phyloP scores from a whole-genome alignment of 2,888 invertebrate species.

The Xestia rhomboidea region DNA sequence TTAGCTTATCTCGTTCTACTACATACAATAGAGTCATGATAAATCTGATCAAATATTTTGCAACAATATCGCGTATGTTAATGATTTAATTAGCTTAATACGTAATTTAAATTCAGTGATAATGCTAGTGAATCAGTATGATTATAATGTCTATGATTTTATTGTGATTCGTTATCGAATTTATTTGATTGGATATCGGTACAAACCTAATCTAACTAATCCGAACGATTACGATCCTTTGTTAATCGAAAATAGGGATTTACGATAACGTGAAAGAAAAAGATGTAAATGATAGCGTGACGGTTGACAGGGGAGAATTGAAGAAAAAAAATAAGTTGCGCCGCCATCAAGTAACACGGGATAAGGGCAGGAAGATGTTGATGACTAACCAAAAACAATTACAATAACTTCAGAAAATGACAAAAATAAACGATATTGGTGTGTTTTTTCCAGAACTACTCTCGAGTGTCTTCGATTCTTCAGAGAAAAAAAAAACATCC shows the following conservation, averaged over 20 bases:
- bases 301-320: too few species aligned
- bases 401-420: not conserved
- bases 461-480: not conserved
- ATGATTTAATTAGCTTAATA: conserved; percentile 30
- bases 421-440: too few species aligned
- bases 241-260: too few species aligned
- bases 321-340: too few species aligned
- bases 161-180: conserved; percentile 10
- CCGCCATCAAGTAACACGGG: too few species aligned
- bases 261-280: too few species aligned
- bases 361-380: too few species aligned
- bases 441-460: not conserved
- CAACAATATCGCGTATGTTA: conserved; percentile 9
- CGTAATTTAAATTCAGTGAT: conserved; percentile 46
- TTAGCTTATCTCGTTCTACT: not conserved
- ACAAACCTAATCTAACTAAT: not conserved
- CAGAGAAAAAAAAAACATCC: not conserved
- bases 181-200: not conserved
- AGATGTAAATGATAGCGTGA: too few species aligned
- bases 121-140: not conserved
- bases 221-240: too few species aligned
- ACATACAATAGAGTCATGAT: not conserved
- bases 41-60: conserved; percentile 19
- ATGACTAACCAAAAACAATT: not conserved
- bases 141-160: conserved; percentile 6